phyloP scores from a whole-genome alignment of 2,888 invertebrate genomes.

The Pyrrhia umbra region DNA sequence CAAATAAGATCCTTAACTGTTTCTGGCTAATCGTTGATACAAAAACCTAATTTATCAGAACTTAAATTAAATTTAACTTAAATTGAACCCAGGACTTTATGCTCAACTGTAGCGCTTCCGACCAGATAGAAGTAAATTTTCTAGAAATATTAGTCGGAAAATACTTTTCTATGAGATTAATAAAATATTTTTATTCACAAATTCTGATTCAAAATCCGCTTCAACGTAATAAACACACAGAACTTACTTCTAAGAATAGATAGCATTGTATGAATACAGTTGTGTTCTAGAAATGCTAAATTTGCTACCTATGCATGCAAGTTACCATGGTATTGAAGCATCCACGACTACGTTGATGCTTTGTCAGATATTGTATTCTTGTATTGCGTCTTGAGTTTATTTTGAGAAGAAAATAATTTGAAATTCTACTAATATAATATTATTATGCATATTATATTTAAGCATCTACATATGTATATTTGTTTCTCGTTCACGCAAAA shows the following conservation, averaged over 20 bases:
- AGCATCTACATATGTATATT: too few relatives aligned
- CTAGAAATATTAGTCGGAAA: background rate
- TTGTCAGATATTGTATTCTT: slow-evolving; percentile 1
- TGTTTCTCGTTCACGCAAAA: too few relatives aligned
- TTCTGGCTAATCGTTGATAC: too few relatives aligned
- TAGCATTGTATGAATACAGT: slow-evolving; percentile 25
- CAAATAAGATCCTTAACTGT: too few relatives aligned
- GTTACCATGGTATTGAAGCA: slow-evolving; percentile 1
- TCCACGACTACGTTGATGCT: background rate
- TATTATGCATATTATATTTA: too few relatives aligned
- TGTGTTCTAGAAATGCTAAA: slow-evolving; percentile 28
- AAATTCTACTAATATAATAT: too few relatives aligned
- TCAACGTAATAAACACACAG: slow-evolving; percentile 34
- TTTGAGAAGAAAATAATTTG: background rate
- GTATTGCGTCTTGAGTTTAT: background rate
- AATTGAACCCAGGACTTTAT: background rate
- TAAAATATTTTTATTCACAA: slow-evolving; percentile 11
- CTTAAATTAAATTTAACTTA: too few relatives aligned
- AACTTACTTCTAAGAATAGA: slow-evolving; percentile 31
- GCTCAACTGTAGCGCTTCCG: background rate
- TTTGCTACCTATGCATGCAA: slow-evolving; percentile 14
- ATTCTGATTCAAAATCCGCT: slow-evolving; percentile 39
- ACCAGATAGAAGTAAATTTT: background rate
- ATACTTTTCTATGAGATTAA: background rate
- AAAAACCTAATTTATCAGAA: too few relatives aligned